Evolutionary conservation across 2,797 vertebrate species (phyloP), one percentile per base, ranked within the genome.

Genomic region (Triplophysa bombifrons): DNA sequence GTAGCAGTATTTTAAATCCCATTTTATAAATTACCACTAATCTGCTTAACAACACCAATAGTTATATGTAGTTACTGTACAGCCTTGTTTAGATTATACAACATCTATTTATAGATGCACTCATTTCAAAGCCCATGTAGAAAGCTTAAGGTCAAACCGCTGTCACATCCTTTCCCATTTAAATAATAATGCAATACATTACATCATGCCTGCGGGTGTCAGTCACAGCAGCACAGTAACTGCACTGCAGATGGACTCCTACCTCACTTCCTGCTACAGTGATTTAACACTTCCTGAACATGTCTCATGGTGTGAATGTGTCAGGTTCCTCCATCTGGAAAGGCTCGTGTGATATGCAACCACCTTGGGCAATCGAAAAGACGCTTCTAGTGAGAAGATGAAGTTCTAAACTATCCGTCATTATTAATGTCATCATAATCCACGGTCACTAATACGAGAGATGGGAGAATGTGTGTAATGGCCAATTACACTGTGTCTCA

Each of bases 111-210:
- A 34, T 19, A 56, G 65, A 51, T 13, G 25, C 17, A 67, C 50
- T 19, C n/a, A 8, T 58, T 53, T 46, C 70, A 72, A 56, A 71
- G 38, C 65, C 60, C 65, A 64, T 27, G 14, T 30, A 48, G 38
- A 55, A 53, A 25, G 67, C 76, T 41, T 63, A 20, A 71, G 30
- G 67, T n/a, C 46, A 78, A 78, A 50, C 67, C 9, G 44, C 56
- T 69, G 65, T 12, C 19, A 34, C 50, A 17, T 60, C 66, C 41
- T 60, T 77, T 60, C 3, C 22, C 16, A 38, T 61, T 30, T 8
- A 69, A 70, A 71, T 50, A 66, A 77, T 53, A 70, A 53, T n/a
- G 27, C 11, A 14, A 22, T 34, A 51, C 41, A 71, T 53, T 19
- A 44, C 46, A 78, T 70, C 4, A 71, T 63, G 67, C 22, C 41